Base-by-base conservation (phyloP, 2,888 invertebrate genomes). In the Endotricha flammealis region DNA sequence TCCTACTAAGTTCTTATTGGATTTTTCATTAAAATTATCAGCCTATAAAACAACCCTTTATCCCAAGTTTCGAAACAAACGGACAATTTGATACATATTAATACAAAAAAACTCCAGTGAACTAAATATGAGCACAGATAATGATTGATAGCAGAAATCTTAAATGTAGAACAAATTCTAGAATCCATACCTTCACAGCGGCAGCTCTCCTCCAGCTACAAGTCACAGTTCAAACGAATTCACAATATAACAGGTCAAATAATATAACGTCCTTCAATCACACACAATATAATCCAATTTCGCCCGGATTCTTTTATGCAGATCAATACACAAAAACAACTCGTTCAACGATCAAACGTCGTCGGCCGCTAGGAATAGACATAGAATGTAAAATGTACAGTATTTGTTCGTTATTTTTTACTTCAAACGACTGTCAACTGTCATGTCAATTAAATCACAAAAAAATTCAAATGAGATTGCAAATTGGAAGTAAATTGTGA, bases 261-360 rank as follows among this genome's bases (percentile, higher is more conserved):
- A 17, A 20, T 24, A 20, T 12, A 4, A 11, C 29, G 23, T 27
- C 25, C 12, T 33, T 17, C 38, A 41, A 46, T 33, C 42, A 37
- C 13, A 42, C 42, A 37, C 13, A 42, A 36, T 48, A 35, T 9
- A 44, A 42, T 43, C 27, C 35, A 47, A 48, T 45, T 35, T 23
- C 23, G 45, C 36, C 48, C 43, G 16, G 45, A 53, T 53, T 55
- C 39, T 39, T 41, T 12, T 37, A 31, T 28, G 34, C 43, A 52
- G 42, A 65, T 69, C 66, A 61, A 69, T 69, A 68, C 57, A 60
- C 57, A 60, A 64, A 64, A 64, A 60, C 54, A 57, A 58, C 46
- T 52, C 48, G 41, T 44, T 55, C 48, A 47, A 55, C 55, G 51
- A 59, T 42, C 44, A 46, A 53, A 42, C 53, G 51, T 49, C 50